A percentile compares a stretch with the other conserved stretches of the same genome.
Conservation (phyloP, 2,797 vertebrate genomes). For the Selene dorsalis region DNA sequence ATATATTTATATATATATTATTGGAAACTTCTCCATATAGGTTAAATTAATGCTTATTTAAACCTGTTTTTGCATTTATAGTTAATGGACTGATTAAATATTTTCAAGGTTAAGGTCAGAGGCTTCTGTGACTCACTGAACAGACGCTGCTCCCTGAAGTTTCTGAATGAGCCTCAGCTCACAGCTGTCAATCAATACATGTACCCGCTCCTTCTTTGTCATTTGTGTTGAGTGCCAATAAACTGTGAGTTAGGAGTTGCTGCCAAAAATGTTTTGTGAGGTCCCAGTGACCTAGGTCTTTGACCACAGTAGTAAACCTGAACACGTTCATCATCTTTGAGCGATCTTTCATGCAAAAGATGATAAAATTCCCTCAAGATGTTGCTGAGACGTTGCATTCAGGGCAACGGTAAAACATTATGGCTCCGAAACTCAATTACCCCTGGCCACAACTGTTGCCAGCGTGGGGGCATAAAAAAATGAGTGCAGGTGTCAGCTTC, state of each 20-base stretch:
- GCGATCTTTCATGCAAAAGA: neutral
- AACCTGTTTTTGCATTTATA: neutral
- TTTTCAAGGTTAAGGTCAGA: neutral
- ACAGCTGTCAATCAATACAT: neutral
- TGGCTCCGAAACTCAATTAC: too few species aligned
- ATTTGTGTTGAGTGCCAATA: neutral
- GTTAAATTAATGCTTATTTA: neutral
- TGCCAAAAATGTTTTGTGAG: neutral
- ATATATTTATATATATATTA: too few species aligned
- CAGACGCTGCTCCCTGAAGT: neutral
- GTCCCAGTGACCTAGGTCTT: neutral
- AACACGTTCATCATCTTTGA: neutral
- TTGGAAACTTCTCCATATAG: neutral
- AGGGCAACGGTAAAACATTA: neutral
- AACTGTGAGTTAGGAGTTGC: neutral
- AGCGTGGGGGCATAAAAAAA: neutral
- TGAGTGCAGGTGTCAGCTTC: constrained; percentile 25
- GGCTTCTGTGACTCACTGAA: too few species aligned
- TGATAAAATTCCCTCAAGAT: neutral
- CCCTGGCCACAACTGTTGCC: neutral
- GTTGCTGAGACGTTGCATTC: neutral
- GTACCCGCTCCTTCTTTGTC: neutral
- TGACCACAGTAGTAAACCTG: neutral
- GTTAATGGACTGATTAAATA: neutral
- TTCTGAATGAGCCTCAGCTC: too few species aligned